Base-by-base conservation (phyloP, 2,797 vertebrate genomes). In the Chaenodraco wilsoni region DNA sequence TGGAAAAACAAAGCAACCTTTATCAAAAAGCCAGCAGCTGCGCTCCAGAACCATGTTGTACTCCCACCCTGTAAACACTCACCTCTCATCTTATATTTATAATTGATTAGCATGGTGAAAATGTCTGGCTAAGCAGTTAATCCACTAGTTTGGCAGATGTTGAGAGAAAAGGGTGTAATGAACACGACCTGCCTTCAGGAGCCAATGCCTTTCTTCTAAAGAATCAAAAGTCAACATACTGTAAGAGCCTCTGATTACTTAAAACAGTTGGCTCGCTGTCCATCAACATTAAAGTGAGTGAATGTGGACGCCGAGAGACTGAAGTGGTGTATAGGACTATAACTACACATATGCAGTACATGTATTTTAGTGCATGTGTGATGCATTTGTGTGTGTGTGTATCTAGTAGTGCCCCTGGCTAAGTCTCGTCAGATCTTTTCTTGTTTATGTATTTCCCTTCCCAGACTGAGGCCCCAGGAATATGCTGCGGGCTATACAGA, bases 401-500 rank as follows among this genome's bases (percentile, higher is more conserved):
- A 37, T 59, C 66, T 79, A 82, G 55, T 77, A 79, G 59, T 77
- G 87, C 89, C 95, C 84, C 94, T 93, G 88, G 93, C 94, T 92
- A 94, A 94, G 89, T 72, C 85, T 92, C 80, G 75, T 91, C 86
- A 92, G 90, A 83, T 93, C 90, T 82, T 89, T 91, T 72, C 82
- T 90, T 93, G 87, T 93, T 93, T 89, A 89, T 91, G 84, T 72
- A 80, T 87, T 93, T 87, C 84, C 87, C 90, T 87, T 91, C 66
- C 74, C 71, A 84, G 93, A 91, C 92, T 82, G 91, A 95, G 93
- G 93, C 92, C 90, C 75, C 92, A 93, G 93, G 95, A 96, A 95
- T 94, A 94, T 88, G 94, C 94, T 95, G 87, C 93, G 82, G 94
- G 95, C 95, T 94, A 96, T 94, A 95, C 92, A 95, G 93, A 93